Evolutionary conservation across 2,113 vertebrate species (phyloP).

Genomic region (Mesitornis unicolor): DNA sequence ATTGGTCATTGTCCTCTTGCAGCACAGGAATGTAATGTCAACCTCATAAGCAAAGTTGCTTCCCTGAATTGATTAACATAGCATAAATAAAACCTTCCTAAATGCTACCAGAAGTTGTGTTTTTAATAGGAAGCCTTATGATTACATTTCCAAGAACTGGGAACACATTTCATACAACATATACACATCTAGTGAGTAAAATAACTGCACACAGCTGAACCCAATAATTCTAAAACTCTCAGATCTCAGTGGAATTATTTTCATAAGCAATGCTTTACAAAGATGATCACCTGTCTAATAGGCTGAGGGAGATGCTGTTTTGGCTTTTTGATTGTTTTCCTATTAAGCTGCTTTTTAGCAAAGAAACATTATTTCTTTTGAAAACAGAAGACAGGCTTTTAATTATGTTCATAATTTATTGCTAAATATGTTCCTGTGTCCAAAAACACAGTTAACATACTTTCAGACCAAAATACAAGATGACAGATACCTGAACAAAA

Average conservation of each 20-base stretch:
- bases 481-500: neutral
- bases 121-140: neutral
- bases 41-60: neutral
- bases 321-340: neutral
- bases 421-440: neutral
- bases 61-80: neutral
- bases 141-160: neutral
- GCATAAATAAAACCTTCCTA: neutral
- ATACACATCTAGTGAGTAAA: neutral
- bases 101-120: neutral
- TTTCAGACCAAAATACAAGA: neutral
- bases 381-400: neutral
- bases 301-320: neutral
- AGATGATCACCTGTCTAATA: neutral
- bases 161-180: neutral
- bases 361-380: neutral
- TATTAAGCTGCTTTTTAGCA: neutral
- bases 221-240: neutral
- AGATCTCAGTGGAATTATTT: neutral
- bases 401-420: neutral
- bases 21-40: neutral
- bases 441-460: neutral
- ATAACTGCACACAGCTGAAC: neutral
- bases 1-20: neutral
- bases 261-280: neutral